Base-by-base conservation (phyloP, 2,797 vertebrate genomes). In the Rhinella marina region DNA sequence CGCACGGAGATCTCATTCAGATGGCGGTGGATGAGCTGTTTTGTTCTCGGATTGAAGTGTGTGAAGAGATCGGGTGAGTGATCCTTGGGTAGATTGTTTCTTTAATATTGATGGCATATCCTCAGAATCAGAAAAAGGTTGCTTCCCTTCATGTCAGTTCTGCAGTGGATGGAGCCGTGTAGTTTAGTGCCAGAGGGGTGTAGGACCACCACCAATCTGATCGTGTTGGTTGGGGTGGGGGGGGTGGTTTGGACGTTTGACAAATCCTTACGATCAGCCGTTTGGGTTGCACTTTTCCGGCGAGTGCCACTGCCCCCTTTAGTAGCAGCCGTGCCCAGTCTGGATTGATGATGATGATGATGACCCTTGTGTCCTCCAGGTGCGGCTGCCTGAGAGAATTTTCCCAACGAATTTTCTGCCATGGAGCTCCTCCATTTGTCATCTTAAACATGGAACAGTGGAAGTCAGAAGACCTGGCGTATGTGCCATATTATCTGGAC, bases 401-500 rank as follows among this genome's bases (percentile, higher is more conserved):
- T 92, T 96, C 96, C 29, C 96, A 95, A 82, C 93, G 97, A 90
- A 92, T 96, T 61, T 98, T 97, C 94, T 96, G 96, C 92, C 94
- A 97, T 0, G 96, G 96, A 14, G 94, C 96, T 4, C 97, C 97
- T 7, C 96, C 97, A 21, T 97, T 98, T 90, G 95, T 98, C 90
- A 97, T 98, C 85, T 93, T 97, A 90, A 97, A 98, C 93, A 97
- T 97, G 97, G 96, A 98, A 93, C 95, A 96, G 90, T 98, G 97
- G 97, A 96, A 95, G 91, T 96, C 97, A 8, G 97, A 97, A 92
- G 97, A 97, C 57, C 93, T 98, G 87, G 96, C 96, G 4, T 97
- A 97, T 72, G 96, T 97, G 23, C 97, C 97, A 0, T 98, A 97
- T 90, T 94, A 97, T 66, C 93, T 97, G 91, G 96, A 94, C 85